These are phyloP conservation scores for Zaprionus inermis DNA, from an alignment of 1,140 invertebrate genomes.

Conservation along the genomic window DNA sequence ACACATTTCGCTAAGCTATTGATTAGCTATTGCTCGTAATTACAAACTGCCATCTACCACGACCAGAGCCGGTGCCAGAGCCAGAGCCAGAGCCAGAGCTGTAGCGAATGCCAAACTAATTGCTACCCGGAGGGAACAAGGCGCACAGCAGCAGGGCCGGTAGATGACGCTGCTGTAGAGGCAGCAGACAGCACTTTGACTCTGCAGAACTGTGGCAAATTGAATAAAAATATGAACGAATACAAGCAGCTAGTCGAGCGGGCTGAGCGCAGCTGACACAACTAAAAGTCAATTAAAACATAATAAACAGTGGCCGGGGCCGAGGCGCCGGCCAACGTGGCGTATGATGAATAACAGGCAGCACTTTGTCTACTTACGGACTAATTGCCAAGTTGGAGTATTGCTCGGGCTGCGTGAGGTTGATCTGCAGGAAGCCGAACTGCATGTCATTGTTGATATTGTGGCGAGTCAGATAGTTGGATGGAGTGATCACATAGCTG, in stretches of 20 bases:
- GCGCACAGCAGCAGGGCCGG: neutral
- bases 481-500: conserved; percentile 88
- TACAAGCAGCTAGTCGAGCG: neutral
- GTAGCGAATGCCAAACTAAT: conserved; percentile 48
- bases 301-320: conserved; percentile 54
- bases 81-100: conserved; percentile 3
- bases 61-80: neutral
- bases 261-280: conserved; percentile 56
- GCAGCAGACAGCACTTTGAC: conserved; percentile 43
- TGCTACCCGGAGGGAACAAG: conserved; percentile 36
- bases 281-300: conserved; percentile 69
- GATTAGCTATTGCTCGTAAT: conserved; percentile 70
- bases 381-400: conserved; percentile 89
- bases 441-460: conserved; percentile 90
- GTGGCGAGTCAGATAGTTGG: conserved; percentile 88
- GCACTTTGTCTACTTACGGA: conserved; percentile 88
- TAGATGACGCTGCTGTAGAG: neutral
- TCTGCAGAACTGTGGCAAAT: conserved; percentile 61
- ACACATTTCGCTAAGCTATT: conserved; percentile 70
- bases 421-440: conserved; percentile 96
- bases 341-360: conserved; percentile 28
- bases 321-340: conserved; percentile 1
- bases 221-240: conserved; percentile 75
- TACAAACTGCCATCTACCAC: conserved; percentile 57
- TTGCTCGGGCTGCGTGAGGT: conserved; percentile 91